Evolutionary conservation across 2,797 vertebrate species (phyloP).

Genomic region (Acrocephalus scirpaceus): DNA sequence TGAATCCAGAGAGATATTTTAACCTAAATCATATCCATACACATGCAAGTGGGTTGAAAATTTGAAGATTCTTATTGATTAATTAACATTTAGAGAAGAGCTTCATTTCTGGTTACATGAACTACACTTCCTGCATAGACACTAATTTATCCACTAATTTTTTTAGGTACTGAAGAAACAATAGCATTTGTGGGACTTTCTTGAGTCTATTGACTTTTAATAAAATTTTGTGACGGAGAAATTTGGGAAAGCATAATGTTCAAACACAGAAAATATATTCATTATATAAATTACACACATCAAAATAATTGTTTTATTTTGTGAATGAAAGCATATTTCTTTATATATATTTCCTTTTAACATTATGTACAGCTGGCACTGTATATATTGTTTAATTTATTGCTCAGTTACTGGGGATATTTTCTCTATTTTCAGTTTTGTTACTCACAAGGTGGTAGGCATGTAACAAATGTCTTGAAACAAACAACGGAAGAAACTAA

Average conservation of each 20-base stretch:
- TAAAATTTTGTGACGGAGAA: background rate
- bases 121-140: background rate
- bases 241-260: background rate
- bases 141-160: background rate
- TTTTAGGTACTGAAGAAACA: background rate
- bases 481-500: background rate
- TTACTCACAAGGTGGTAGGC: background rate
- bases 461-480: background rate
- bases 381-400: background rate
- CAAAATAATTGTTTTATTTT: background rate
- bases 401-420: background rate
- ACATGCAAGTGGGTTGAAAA: background rate
- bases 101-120: background rate
- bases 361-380: background rate
- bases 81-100: background rate
- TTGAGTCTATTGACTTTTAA: background rate
- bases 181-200: accelerated
- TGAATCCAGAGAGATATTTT: background rate
- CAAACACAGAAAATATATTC: background rate
- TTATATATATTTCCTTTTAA: background rate
- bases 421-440: background rate
- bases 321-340: background rate
- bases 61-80: background rate
- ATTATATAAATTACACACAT: background rate
- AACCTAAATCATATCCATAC: background rate